These are phyloP conservation scores for Papilio machaon DNA, from an alignment of 1,140 invertebrate species.

Conservation along the genomic window DNA sequence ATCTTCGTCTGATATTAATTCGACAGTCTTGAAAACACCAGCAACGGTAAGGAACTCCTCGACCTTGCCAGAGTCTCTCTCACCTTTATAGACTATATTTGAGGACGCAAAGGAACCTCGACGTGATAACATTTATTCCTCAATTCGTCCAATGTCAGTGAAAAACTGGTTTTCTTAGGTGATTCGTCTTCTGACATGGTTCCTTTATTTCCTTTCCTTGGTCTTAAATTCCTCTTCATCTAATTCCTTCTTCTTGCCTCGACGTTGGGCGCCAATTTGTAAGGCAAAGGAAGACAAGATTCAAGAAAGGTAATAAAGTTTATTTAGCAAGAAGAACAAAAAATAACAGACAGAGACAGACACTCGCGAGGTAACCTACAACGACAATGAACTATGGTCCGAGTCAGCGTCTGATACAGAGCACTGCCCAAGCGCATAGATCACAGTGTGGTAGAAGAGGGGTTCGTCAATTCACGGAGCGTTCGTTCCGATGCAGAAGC, in stretches of 20 bases:
- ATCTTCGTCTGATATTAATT: conserved; percentile 5
- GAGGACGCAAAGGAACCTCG: not conserved
- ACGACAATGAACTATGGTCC: no score
- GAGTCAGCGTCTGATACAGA: no score
- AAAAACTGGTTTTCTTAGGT: not conserved
- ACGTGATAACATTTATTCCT: not conserved
- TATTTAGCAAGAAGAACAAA: no score
- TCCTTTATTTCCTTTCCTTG: not conserved
- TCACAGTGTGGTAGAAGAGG: no score
- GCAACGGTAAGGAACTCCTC: conserved; percentile 8
- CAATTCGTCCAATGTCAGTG: not conserved
- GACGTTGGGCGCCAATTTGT: not conserved
- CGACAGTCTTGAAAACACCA: not conserved
- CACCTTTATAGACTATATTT: not conserved
- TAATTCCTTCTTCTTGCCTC: not conserved
- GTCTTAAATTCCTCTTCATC: not conserved
- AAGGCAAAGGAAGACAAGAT: not conserved
- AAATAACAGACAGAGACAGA: no score
- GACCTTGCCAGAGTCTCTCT: not conserved
- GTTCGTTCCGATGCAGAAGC: no score
- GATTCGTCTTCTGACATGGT: not conserved
- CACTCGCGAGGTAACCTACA: no score
- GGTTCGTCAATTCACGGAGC: no score
- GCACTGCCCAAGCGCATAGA: no score
- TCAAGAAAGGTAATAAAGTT: no score